Percentiles rank a stretch among this genome's conserved stretches.
phyloP scores from a whole-genome alignment of 2,888 invertebrate genomes.

The Eurytoma californica region DNA sequence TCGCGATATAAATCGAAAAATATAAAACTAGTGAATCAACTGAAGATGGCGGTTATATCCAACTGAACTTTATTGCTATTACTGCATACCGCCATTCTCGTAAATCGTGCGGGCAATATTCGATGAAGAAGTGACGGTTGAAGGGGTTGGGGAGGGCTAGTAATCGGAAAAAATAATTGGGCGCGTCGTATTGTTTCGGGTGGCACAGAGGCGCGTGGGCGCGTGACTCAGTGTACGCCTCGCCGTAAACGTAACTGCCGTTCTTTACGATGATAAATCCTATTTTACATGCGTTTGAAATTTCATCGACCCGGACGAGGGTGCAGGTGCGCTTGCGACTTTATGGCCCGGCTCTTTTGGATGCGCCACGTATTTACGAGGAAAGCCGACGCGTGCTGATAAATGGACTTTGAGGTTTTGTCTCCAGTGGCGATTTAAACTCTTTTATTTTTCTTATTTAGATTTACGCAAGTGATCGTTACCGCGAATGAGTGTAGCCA shows the following conservation, averaged over 20 bases:
- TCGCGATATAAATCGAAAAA: no score
- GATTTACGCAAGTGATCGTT: no score
- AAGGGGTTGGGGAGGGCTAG: no score
- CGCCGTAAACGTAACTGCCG: conserved; percentile 53
- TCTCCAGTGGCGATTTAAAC: not conserved
- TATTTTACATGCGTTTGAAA: conserved; percentile 59
- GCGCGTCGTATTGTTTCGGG: no score
- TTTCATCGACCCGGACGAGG: conserved; percentile 60
- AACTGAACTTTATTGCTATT: no score
- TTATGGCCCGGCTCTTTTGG: conserved; percentile 50
- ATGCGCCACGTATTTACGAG: conserved; percentile 33
- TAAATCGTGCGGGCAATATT: no score
- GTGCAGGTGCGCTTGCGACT: conserved; percentile 56
- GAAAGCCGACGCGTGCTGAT: conserved; percentile 18
- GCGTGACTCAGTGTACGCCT: conserved; percentile 29
- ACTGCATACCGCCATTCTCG: no score
- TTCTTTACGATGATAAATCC: conserved; percentile 61
- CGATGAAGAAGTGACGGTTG: no score
- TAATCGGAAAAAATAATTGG: no score
- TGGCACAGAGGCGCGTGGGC: conserved; percentile 18
- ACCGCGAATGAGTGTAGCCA: no score
- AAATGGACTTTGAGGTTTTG: conserved; percentile 48
- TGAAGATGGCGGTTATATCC: no score
- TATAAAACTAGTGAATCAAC: no score
- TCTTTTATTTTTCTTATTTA: conserved; percentile 9